A percentile compares a stretch with the other conserved stretches of the same genome.
These are phyloP conservation scores for Agrotis exclamationis DNA, from an alignment of 2,888 invertebrate genomes.

Conservation along the genomic window DNA sequence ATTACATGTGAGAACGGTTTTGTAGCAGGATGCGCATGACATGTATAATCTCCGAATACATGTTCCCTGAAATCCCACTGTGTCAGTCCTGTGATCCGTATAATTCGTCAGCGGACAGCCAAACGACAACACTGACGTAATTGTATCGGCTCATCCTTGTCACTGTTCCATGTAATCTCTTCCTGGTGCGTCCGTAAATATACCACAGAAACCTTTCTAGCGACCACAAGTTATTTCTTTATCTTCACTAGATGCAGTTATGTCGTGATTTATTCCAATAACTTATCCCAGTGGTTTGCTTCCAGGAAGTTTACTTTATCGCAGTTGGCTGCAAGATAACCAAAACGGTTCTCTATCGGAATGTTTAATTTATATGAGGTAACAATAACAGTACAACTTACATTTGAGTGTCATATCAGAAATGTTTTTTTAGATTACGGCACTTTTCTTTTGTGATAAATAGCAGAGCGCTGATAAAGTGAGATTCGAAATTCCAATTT, in stretches of 20 bases:
- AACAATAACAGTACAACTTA: conserved; percentile 51
- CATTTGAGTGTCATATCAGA: conserved; percentile 39
- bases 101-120: conserved; percentile 69
- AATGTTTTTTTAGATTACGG: conserved; percentile 48
- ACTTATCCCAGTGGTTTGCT: conserved; percentile 61
- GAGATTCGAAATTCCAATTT: conserved; percentile 46
- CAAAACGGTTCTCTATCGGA: conserved; percentile 50
- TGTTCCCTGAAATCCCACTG: conserved; percentile 65
- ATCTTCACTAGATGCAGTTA: conserved; percentile 63
- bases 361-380: conserved; percentile 62
- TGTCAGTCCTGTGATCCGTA: conserved; percentile 68
- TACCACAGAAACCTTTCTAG: conserved; percentile 42
- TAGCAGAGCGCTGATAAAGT: conserved; percentile 39
- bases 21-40: conserved; percentile 63
- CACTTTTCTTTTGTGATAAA: conserved; percentile 43
- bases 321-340: conserved; percentile 65
- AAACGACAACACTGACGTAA: conserved; percentile 60
- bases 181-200: conserved; percentile 46
- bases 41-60: conserved; percentile 66
- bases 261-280: conserved; percentile 70
- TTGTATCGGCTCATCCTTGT: conserved; percentile 47
- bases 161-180: conserved; percentile 52
- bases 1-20: conserved; percentile 28
- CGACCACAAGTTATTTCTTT: conserved; percentile 68
- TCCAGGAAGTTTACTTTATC: conserved; percentile 65